Percentiles rank a stretch among this genome's conserved stretches.
phyloP scores from a whole-genome alignment of 2,888 invertebrate species.

The Cantharis lateralis region DNA sequence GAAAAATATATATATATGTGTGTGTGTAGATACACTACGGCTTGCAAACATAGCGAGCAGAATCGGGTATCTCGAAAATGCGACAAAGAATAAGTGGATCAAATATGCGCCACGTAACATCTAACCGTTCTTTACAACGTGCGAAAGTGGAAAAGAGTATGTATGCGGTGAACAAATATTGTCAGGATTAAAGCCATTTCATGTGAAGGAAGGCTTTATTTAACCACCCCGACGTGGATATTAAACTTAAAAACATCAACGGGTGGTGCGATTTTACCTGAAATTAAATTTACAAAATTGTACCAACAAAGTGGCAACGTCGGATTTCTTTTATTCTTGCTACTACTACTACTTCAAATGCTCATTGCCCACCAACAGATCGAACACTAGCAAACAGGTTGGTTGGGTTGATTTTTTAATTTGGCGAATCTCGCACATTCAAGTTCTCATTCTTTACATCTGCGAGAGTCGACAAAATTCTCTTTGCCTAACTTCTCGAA shows the following conservation, averaged over 20 bases:
- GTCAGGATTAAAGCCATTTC: conserved; percentile 25
- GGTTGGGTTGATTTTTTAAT: conserved; percentile 21
- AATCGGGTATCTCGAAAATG: conserved; percentile 32
- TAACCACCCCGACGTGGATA: conserved; percentile 26
- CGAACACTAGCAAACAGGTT: conserved; percentile 29
- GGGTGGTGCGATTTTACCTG: not conserved
- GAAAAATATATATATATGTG: conserved; percentile 36
- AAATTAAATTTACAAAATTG: conserved; percentile 9
- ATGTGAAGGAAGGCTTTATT: conserved; percentile 25
- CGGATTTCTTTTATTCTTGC: conserved; percentile 5
- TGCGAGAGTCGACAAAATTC: not conserved
- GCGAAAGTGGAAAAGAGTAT: conserved; percentile 25
- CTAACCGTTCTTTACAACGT: conserved; percentile 20
- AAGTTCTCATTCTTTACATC: not conserved
- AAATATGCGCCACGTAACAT: conserved; percentile 33
- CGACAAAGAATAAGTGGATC: conserved; percentile 35
- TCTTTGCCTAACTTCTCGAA: not conserved
- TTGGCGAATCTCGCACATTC: not conserved
- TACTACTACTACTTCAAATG: conserved; percentile 20
- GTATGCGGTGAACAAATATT: conserved; percentile 4
- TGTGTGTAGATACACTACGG: conserved; percentile 41
- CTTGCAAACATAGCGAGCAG: conserved; percentile 41
- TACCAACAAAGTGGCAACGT: conserved; percentile 24
- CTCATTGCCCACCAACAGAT: conserved; percentile 17
- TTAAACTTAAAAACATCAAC: conserved; percentile 25